These are phyloP conservation scores for Cyanistes caeruleus DNA, from an alignment of 2,113 vertebrate species.

Conservation along the genomic window DNA sequence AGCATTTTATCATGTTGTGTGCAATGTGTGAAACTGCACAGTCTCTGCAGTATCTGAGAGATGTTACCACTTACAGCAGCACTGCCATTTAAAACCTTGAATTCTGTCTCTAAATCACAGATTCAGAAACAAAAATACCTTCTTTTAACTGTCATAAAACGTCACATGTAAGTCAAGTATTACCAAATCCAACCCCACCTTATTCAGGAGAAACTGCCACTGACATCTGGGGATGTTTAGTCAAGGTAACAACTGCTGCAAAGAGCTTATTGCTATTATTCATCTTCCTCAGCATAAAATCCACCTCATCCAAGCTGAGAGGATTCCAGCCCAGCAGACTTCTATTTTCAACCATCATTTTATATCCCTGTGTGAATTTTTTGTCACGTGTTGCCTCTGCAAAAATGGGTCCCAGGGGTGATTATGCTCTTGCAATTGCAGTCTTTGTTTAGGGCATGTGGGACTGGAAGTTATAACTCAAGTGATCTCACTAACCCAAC, in stretches of 20 bases:
- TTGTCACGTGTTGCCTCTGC: neutral
- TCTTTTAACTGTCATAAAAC: neutral
- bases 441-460: constrained; percentile 16
- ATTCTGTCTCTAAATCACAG: neutral
- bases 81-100: neutral
- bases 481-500: constrained; percentile 30
- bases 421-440: constrained; percentile 5
- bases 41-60: neutral
- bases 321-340: constrained; percentile 37
- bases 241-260: neutral
- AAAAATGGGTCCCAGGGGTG: neutral
- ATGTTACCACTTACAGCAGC: neutral
- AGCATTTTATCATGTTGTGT: neutral
- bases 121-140: neutral
- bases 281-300: neutral
- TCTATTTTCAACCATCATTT: constrained; percentile 13
- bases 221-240: constrained; percentile 43
- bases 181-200: neutral
- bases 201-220: neutral
- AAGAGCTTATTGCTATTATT: constrained; percentile 21
- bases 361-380: neutral
- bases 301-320: neutral
- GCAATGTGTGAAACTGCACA: neutral
- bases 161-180: neutral
- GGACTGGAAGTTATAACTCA: constrained; percentile 43